These are phyloP conservation scores for Globodera ellingtonae DNA, from an alignment of 1,140 invertebrate genomes.

Conservation along the genomic window DNA sequence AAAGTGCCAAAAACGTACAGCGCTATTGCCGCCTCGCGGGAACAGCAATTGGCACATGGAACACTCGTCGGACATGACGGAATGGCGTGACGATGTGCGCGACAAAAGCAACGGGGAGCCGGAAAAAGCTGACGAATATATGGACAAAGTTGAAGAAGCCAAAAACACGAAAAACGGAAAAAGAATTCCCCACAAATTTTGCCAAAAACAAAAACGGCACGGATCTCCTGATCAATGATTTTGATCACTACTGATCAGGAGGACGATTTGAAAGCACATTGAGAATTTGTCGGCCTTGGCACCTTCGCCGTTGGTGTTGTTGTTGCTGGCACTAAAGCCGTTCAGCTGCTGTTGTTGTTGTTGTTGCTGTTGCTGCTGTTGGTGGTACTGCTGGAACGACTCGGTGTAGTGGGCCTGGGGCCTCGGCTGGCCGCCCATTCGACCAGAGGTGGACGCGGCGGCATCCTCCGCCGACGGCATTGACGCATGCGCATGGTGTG, in stretches of 20 bases:
- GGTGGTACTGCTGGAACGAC: neutral
- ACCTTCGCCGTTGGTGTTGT: neutral
- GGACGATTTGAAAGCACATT: neutral
- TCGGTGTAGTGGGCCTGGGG: neutral
- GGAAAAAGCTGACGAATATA: constrained; percentile 2
- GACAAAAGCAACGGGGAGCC: neutral
- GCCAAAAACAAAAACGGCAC: too few relatives aligned
- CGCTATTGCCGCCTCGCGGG: constrained; percentile 48
- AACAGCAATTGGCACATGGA: constrained; percentile 61
- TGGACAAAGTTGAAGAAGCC: neutral
- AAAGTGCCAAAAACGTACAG: constrained; percentile 46
- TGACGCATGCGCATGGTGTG: too few relatives aligned
- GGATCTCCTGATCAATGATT: neutral
- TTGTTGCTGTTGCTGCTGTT: neutral
- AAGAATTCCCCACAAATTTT: neutral
- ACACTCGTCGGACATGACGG: constrained; percentile 54
- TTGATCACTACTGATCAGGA: neutral
- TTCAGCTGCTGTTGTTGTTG: neutral
- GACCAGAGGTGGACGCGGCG: constrained; percentile 11
- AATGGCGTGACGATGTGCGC: constrained; percentile 15
- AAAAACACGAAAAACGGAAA: neutral
- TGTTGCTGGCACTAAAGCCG: neutral
- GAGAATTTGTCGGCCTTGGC: neutral
- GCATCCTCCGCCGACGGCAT: constrained; percentile 5
- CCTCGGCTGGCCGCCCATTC: neutral